Conservation (phyloP, 1,140 invertebrate genomes). For the Chrysomallon squamiferum region DNA sequence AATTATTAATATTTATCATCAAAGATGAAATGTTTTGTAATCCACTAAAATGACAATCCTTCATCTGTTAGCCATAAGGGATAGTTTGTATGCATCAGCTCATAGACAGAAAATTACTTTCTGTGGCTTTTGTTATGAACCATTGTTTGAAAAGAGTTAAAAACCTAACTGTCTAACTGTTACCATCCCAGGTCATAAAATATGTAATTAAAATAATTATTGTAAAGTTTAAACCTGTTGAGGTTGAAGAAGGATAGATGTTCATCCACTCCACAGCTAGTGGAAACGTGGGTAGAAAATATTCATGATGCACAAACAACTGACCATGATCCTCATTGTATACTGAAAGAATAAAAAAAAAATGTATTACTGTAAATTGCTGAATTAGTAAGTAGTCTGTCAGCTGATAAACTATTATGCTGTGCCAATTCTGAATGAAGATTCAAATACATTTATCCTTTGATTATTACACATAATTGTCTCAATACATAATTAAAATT, state of each 20-base stretch:
- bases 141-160: too few relatives aligned
- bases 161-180: too few relatives aligned
- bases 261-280: conserved; percentile 92
- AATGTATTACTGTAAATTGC: background rate
- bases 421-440: background rate
- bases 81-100: too few relatives aligned
- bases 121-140: too few relatives aligned
- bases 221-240: too few relatives aligned
- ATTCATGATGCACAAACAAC: conserved; percentile 93
- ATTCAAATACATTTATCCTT: background rate
- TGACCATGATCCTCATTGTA: conserved; percentile 88
- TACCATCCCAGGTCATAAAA: too few relatives aligned
- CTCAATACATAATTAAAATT: background rate
- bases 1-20: too few relatives aligned
- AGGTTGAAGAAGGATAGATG: conserved; percentile 75
- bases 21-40: too few relatives aligned
- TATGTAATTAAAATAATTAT: too few relatives aligned
- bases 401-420: background rate
- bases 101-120: too few relatives aligned
- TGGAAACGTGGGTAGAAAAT: conserved; percentile 85
- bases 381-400: background rate
- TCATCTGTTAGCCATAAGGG: too few relatives aligned
- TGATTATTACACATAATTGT: background rate
- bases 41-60: too few relatives aligned
- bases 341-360: conserved; percentile 69